Evolutionary conservation across 2,888 invertebrate species (phyloP).

Genomic region (Silvanus unidentatus): DNA sequence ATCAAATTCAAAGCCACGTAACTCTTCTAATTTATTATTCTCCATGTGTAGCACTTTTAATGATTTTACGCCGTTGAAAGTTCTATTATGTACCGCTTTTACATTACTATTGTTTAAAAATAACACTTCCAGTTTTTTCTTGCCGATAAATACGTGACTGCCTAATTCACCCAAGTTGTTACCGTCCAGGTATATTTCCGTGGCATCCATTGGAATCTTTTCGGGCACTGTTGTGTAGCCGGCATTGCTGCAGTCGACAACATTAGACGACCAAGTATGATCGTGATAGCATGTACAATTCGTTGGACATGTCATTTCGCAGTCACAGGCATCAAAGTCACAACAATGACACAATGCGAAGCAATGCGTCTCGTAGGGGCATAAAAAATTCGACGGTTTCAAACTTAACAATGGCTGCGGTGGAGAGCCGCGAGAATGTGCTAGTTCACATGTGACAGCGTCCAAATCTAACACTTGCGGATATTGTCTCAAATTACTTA

Average conservation of each 20-base stretch:
- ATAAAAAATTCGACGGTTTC: conserved; percentile 71
- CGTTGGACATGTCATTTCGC: conserved; percentile 84
- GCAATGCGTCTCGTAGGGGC: conserved; percentile 76
- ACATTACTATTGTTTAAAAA: conserved; percentile 76
- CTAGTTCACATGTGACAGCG: conserved; percentile 69
- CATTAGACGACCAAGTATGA: conserved; percentile 78
- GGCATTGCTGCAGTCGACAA: conserved; percentile 74
- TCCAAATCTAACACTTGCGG: conserved; percentile 77
- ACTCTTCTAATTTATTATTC: conserved; percentile 63
- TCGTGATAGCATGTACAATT: conserved; percentile 85
- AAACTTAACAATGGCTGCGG: conserved; percentile 62
- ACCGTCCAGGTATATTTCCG: conserved; percentile 79
- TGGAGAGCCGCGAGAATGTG: conserved; percentile 58
- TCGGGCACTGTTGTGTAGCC: conserved; percentile 70
- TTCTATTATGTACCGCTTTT: conserved; percentile 69
- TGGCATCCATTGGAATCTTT: conserved; percentile 83
- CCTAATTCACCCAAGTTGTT: conserved; percentile 72
- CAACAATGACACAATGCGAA: conserved; percentile 84
- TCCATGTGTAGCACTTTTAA: conserved; percentile 71
- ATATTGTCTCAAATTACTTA: conserved; percentile 65
- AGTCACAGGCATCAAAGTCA: conserved; percentile 86
- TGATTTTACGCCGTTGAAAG: conserved; percentile 73
- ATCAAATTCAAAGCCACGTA: conserved; percentile 75
- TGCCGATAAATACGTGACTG: conserved; percentile 81
- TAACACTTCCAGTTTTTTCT: conserved; percentile 71